Evolutionary conservation across 2,888 invertebrate genomes (phyloP).

Genomic region (Chloroclysta siterata): DNA sequence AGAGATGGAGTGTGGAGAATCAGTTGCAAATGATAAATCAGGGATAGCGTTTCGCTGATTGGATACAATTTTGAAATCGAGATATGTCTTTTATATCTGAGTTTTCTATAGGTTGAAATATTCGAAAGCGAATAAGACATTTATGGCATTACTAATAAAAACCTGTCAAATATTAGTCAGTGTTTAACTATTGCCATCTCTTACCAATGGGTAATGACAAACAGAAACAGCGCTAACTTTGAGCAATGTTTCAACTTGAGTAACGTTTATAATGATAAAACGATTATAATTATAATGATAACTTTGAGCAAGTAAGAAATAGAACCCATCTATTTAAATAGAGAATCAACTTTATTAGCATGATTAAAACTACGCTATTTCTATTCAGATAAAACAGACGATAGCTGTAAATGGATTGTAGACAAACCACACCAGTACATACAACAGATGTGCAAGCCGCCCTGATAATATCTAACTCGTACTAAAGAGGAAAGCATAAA

Average conservation of each 20-base stretch:
- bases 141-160: no score
- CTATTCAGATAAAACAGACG: constrained; percentile 49
- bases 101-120: not conserved
- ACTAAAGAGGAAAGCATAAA: constrained; percentile 52
- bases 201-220: no score
- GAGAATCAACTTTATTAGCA: constrained; percentile 30
- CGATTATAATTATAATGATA: no score
- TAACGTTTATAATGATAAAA: no score
- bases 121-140: no score
- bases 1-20: constrained; percentile 21
- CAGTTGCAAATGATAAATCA: constrained; percentile 14
- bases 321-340: no score
- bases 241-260: no score
- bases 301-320: no score
- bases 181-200: no score
- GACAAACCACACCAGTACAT: constrained; percentile 43
- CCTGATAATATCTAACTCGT: constrained; percentile 48
- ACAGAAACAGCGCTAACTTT: no score
- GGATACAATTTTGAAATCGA: not conserved
- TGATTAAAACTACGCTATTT: constrained; percentile 44
- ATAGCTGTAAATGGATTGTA: constrained; percentile 51
- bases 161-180: no score
- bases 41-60: constrained; percentile 3
- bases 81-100: not conserved
- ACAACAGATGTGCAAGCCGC: constrained; percentile 46